Evolutionary conservation across 23 tunicate species (phyloP), one percentile per base, ranked within the genome.

Genomic region (Styela clava): DNA sequence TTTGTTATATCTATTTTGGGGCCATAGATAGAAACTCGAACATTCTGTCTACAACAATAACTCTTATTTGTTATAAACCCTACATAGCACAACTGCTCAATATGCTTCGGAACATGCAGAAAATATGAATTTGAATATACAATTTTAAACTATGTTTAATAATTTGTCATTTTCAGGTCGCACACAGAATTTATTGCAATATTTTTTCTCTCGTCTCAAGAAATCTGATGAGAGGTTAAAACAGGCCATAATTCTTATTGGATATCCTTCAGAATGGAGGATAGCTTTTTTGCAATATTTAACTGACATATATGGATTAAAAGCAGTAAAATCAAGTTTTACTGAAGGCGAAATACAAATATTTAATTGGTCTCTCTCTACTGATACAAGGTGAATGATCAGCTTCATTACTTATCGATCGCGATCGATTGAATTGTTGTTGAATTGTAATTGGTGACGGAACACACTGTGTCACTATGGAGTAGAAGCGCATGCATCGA

Each of bases 161-260:
- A n/a, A n/a, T n/a, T n/a, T n/a, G n/a, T n/a, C n/a, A n/a, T n/a
- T n/a, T n/a, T 18, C 71, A 88, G 94, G 94, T 27, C 74, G 78
- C 5, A 85, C 94, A 5, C 85, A 72, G 1, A 85, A 88, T 25
- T 51, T 88, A 1, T 30, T 79, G 21, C 74, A 72, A 2, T 88
- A 83, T 83, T 69, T 88, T 2, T 88, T 73, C 63, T 83, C 85
- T 26, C 87, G 88, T 22, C 69, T 88, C 26, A 88, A 88, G 32
- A 83, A 83, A 37, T 88, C 94, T 16, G 85, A 67, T 18, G 31
- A 67, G 24, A 27, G 31, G 16, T 67, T 27, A 18, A 29, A 27
- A 27, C 24, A 12, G 19, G 16, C 16, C 16, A 67, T 67, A 16
- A 67, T 25, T 24, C 16, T 67, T 16, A 16, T 67, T 16, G 71